phyloP scores from a whole-genome alignment of 92 coral and sea anemone species.

The Anthopleura xanthogrammica region DNA sequence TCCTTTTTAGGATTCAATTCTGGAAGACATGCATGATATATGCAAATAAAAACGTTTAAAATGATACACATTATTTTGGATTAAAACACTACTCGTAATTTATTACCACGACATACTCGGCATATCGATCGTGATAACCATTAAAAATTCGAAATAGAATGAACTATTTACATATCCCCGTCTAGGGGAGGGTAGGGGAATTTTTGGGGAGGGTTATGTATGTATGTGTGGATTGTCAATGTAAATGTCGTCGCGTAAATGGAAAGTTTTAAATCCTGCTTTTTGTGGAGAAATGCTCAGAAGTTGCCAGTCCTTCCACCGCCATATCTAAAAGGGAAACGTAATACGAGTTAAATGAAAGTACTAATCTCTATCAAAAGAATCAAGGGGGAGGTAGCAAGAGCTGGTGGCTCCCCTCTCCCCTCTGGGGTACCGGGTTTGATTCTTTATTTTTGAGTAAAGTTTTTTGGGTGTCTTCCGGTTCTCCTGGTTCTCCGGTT shows the following conservation, averaged over 20 bases:
- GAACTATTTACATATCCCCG: constrained; percentile 8
- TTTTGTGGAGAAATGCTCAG: background rate
- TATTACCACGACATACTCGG: background rate
- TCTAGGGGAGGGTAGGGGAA: background rate
- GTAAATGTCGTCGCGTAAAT: background rate
- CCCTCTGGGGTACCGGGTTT: no score
- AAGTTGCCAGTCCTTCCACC: constrained; percentile 33
- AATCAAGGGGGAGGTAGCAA: no score
- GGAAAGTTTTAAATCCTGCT: background rate
- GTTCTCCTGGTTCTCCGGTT: no score
- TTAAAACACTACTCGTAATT: background rate
- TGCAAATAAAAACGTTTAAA: background rate
- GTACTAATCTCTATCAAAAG: no score
- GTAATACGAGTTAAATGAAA: background rate
- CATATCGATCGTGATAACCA: background rate
- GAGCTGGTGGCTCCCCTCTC: no score
- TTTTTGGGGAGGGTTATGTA: background rate
- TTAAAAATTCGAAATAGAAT: constrained; percentile 5
- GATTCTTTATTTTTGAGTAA: no score
- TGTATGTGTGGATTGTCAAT: background rate
- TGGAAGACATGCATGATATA: background rate
- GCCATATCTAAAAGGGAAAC: constrained; percentile 18
- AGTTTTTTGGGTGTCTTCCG: no score
- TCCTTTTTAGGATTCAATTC: background rate
- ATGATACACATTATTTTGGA: background rate